phyloP scores from a whole-genome alignment of 2,797 vertebrate species.

The Sebastes taczanowskii region DNA sequence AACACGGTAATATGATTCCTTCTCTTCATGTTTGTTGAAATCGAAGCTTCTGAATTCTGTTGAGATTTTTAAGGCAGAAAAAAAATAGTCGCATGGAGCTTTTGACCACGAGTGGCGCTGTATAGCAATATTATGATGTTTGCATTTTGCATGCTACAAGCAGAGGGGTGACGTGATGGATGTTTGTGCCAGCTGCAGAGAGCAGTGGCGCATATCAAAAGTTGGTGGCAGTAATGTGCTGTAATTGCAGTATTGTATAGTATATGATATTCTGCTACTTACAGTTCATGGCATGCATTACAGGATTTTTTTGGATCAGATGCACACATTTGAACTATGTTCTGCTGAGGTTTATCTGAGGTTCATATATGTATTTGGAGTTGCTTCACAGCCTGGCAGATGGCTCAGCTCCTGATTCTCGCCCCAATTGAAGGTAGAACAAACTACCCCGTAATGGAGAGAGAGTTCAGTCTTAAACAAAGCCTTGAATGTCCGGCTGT shows the following conservation, averaged over 20 bases:
- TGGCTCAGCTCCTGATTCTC: not conserved
- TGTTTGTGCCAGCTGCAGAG: not conserved
- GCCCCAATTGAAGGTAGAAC: slow-evolving; percentile 18
- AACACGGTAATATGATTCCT: not conserved
- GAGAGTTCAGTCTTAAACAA: slow-evolving; percentile 16
- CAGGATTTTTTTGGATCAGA: not conserved
- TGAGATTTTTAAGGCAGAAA: not conserved
- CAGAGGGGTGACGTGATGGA: not conserved
- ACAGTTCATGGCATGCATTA: not conserved
- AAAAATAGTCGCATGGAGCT: not conserved
- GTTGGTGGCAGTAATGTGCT: not conserved
- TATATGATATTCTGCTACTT: not conserved
- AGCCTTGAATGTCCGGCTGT: slow-evolving; percentile 35
- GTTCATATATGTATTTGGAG: not conserved
- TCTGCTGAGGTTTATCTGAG: not conserved
- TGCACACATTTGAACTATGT: slow-evolving; percentile 11
- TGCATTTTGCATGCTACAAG: not conserved
- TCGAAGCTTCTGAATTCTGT: not conserved
- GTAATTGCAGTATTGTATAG: not conserved
- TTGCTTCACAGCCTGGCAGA: slow-evolving; percentile 9
- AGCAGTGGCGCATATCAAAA: not conserved
- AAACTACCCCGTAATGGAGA: slow-evolving; percentile 34
- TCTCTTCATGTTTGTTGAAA: not conserved
- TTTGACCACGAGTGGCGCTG: not conserved
- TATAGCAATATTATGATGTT: not conserved